phyloP scores from a whole-genome alignment of 2,113 vertebrate species.

The Falco punctatus region DNA sequence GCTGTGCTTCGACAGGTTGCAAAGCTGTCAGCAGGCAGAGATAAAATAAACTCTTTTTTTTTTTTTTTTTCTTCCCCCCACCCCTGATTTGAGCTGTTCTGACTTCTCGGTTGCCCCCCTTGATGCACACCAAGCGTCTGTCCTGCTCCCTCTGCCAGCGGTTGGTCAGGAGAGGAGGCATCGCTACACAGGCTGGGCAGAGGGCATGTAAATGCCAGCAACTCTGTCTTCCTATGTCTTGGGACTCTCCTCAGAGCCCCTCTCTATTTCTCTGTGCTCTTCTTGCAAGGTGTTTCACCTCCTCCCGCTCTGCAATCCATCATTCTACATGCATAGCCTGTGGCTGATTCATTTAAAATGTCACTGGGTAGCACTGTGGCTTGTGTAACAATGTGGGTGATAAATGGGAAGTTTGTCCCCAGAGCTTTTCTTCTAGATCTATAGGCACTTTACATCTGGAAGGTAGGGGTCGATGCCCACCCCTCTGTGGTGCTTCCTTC shows the following conservation, averaged over 20 bases:
- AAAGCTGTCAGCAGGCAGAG: neutral
- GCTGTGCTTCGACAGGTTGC: neutral
- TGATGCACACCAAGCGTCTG: fast-evolving
- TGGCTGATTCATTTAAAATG: slow-evolving; percentile 46
- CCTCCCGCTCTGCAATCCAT: neutral
- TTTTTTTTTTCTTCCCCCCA: no score
- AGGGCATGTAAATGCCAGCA: fast-evolving
- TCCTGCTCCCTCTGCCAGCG: neutral
- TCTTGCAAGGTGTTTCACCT: neutral
- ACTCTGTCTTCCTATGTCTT: neutral
- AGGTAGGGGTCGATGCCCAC: fast-evolving
- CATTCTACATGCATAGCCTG: neutral
- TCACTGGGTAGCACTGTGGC: neutral
- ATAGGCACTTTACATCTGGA: neutral
- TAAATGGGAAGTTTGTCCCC: slow-evolving; percentile 11
- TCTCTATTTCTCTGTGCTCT: neutral
- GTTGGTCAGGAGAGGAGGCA: fast-evolving
- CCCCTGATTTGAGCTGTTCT: neutral
- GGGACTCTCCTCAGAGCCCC: neutral
- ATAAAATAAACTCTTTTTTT: neutral
- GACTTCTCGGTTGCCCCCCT: neutral
- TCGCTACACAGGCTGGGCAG: fast-evolving
- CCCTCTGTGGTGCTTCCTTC: neutral
- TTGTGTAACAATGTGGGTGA: slow-evolving; percentile 41
- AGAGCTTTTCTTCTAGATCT: neutral